phyloP scores from a whole-genome alignment of 53 echinoderm and acorn worm genomes.

The Holothuria leucospilota region DNA sequence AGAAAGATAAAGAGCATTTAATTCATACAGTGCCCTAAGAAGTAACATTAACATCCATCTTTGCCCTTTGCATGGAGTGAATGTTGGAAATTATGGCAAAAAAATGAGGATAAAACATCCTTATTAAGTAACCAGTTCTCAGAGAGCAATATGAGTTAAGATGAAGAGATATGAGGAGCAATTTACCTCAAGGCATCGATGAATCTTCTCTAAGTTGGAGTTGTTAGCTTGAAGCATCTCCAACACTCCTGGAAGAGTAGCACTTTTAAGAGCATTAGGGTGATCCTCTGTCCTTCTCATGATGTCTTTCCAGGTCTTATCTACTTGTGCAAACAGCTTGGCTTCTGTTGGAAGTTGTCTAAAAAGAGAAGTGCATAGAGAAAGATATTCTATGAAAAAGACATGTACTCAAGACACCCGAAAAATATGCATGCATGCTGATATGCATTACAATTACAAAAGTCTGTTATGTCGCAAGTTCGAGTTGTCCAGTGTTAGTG shows the following conservation, averaged over 20 bases:
- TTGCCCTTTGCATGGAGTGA: no score
- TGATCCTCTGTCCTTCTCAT: conserved; percentile 98
- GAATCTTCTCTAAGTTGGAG: conserved; percentile 97
- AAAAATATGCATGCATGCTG: no score
- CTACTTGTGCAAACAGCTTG: conserved; percentile 91
- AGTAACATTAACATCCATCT: not conserved
- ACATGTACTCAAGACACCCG: not conserved
- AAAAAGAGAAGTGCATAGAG: not conserved
- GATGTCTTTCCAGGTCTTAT: conserved; percentile 98
- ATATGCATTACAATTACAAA: no score
- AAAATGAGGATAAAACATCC: no score
- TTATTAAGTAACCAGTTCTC: no score
- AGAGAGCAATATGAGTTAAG: no score
- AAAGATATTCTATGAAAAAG: not conserved
- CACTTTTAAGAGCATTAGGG: conserved; percentile 95
- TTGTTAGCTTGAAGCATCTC: conserved; percentile 97
- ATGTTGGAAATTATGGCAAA: no score
- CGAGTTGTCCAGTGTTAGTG: no score
- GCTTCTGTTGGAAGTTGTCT: conserved; percentile 98
- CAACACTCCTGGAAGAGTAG: conserved; percentile 94
- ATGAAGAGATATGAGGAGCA: not conserved
- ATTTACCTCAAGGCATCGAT: conserved; percentile 93
- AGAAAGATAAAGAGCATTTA: not conserved
- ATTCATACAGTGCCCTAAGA: not conserved
- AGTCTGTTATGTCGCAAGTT: no score